These are phyloP conservation scores for Taenioides sp. DNA, from an alignment of 2,797 vertebrate genomes.

Conservation along the genomic window DNA sequence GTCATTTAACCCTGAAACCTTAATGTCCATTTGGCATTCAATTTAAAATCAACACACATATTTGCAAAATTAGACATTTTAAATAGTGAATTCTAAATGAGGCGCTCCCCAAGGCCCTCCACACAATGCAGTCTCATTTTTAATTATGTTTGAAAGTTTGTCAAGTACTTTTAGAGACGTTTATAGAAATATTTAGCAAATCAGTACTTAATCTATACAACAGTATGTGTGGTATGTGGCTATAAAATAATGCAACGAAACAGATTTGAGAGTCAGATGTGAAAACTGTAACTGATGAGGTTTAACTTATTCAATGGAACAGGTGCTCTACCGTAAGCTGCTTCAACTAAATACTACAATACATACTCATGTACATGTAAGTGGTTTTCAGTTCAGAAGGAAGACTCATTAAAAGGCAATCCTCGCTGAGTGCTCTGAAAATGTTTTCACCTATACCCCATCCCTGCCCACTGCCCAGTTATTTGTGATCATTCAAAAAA, in stretches of 20 bases:
- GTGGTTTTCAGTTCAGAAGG: not conserved
- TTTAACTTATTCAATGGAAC: not conserved
- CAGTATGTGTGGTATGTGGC: not conserved
- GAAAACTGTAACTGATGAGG: not conserved
- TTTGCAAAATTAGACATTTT: slow-evolving; percentile 4
- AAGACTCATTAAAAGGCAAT: not conserved
- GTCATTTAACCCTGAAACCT: slow-evolving; percentile 4
- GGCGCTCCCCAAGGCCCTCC: slow-evolving; percentile 1
- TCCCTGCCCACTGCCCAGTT: too few species aligned
- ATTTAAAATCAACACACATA: slow-evolving; percentile 8
- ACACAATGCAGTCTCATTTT: not conserved
- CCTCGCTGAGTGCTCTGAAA: too few species aligned
- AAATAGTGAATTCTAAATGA: not conserved
- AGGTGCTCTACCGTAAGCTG: not conserved
- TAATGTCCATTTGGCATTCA: slow-evolving; percentile 13
- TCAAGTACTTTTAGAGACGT: not conserved
- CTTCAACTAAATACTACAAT: not conserved
- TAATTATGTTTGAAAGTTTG: slow-evolving; percentile 4
- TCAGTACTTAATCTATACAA: not conserved
- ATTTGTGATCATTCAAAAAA: too few species aligned
- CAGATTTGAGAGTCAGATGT: not conserved
- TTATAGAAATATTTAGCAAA: not conserved
- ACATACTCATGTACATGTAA: not conserved
- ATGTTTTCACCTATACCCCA: too few species aligned
- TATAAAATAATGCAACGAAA: not conserved